These are phyloP conservation scores for Crax fasciolata DNA, from an alignment of 2,797 vertebrate genomes.

Conservation along the genomic window DNA sequence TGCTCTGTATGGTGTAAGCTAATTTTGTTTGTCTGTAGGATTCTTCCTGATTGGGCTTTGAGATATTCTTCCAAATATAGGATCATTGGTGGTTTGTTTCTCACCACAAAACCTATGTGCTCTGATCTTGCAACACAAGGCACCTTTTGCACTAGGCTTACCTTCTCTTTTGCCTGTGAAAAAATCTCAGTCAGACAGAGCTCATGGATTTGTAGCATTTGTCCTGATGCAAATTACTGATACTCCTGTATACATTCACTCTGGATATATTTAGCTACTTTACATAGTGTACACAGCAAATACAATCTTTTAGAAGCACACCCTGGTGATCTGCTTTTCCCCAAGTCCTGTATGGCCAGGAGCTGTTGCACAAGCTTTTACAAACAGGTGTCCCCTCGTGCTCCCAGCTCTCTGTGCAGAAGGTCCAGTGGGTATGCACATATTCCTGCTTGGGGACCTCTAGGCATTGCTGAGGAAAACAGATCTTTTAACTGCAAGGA, in stretches of 20 bases:
- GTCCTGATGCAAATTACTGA: background rate
- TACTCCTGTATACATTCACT: background rate
- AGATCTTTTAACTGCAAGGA: background rate
- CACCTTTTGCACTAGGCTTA: background rate
- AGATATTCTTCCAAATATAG: background rate
- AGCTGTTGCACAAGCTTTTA: background rate
- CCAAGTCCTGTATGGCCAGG: background rate
- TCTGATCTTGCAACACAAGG: background rate
- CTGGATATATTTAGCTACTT: background rate
- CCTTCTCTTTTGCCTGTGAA: background rate
- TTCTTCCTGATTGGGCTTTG: constrained; percentile 19
- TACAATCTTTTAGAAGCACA: background rate
- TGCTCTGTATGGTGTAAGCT: background rate
- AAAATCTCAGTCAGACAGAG: background rate
- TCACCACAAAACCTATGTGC: background rate
- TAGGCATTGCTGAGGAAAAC: background rate
- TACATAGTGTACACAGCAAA: background rate
- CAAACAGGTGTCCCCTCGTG: background rate
- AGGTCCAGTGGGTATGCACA: background rate
- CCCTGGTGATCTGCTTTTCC: background rate
- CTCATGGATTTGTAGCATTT: background rate
- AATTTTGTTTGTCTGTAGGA: constrained; percentile 21
- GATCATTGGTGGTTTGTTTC: background rate
- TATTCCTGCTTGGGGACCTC: background rate
- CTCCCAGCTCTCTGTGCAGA: background rate